phyloP scores from a whole-genome alignment of 2,113 vertebrate species.

The Laticauda colubrina region DNA sequence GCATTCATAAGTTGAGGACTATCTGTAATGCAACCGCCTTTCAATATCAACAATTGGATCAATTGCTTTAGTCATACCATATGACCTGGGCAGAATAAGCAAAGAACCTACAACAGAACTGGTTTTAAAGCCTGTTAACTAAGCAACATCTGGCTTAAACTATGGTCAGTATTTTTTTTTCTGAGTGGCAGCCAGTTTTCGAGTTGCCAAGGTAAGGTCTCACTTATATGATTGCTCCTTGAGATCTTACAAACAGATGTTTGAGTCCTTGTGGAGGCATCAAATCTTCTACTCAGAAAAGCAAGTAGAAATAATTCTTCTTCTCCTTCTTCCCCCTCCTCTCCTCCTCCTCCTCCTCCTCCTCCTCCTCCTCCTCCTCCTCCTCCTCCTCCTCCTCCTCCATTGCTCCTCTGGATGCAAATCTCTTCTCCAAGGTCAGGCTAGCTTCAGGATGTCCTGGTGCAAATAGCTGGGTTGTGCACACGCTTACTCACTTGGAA shows the following conservation, averaged over 20 bases:
- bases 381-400: too few relatives aligned
- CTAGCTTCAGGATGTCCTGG: rapidly evolving
- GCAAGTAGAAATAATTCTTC: background rate
- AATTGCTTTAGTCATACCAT: background rate
- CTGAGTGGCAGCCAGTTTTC: background rate
- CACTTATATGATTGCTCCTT: background rate
- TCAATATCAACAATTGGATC: background rate
- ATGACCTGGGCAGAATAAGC: background rate
- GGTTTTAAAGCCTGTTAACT: background rate
- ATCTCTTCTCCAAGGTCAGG: background rate
- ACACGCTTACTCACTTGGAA: background rate
- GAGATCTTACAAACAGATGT: background rate
- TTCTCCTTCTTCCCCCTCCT: too few relatives aligned
- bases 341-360: too few relatives aligned
- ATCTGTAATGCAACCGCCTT: background rate
- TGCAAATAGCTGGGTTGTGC: rapidly evolving
- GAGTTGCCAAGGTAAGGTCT: background rate
- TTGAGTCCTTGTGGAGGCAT: background rate
- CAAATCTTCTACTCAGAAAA: background rate
- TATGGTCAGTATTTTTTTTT: background rate
- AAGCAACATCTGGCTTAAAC: background rate
- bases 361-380: too few relatives aligned
- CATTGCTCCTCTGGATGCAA: background rate
- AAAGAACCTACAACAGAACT: background rate
- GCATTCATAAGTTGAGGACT: background rate